These are phyloP conservation scores for Myxocyprinus asiaticus DNA, from an alignment of 2,113 vertebrate species.

Conservation along the genomic window DNA sequence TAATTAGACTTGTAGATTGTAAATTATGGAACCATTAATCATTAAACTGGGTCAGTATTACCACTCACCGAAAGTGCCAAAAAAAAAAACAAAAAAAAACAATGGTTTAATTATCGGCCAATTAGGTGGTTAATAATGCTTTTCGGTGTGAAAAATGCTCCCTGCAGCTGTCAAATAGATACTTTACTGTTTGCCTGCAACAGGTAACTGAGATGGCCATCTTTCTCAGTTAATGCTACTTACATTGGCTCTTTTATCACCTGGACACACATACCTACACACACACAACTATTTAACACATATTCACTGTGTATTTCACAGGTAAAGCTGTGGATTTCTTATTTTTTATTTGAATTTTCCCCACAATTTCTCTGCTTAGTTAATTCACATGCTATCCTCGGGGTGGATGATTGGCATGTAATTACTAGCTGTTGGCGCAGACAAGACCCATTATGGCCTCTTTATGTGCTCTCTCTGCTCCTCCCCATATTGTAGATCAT, in stretches of 20 bases:
- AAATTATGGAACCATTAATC: slow-evolving; percentile 67
- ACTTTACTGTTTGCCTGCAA: neutral
- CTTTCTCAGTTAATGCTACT: neutral
- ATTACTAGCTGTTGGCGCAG: slow-evolving; percentile 67
- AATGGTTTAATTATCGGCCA: slow-evolving; percentile 62
- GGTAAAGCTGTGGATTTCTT: too few species aligned
- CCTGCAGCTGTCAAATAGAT: neutral
- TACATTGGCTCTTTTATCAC: slow-evolving; percentile 10
- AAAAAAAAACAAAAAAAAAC: slow-evolving; percentile 69
- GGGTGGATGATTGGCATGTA: slow-evolving; percentile 74
- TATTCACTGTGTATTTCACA: too few species aligned
- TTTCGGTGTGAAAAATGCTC: slow-evolving; percentile 23
- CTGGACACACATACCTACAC: neutral
- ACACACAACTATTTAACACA: neutral
- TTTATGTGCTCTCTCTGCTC: slow-evolving; percentile 24
- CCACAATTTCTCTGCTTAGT: slow-evolving; percentile 67
- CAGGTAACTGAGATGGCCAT: neutral
- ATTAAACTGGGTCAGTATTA: slow-evolving; percentile 57
- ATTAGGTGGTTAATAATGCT: slow-evolving; percentile 67
- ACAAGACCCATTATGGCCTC: slow-evolving; percentile 54
- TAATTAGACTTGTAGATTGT: slow-evolving; percentile 60
- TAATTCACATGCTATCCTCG: slow-evolving; percentile 68
- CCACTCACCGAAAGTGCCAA: slow-evolving; percentile 53
- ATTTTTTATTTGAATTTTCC: slow-evolving; percentile 73
- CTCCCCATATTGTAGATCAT: slow-evolving; percentile 27